Base-by-base conservation (phyloP, 2,797 vertebrate species). In the Pelochelys cantorii region DNA sequence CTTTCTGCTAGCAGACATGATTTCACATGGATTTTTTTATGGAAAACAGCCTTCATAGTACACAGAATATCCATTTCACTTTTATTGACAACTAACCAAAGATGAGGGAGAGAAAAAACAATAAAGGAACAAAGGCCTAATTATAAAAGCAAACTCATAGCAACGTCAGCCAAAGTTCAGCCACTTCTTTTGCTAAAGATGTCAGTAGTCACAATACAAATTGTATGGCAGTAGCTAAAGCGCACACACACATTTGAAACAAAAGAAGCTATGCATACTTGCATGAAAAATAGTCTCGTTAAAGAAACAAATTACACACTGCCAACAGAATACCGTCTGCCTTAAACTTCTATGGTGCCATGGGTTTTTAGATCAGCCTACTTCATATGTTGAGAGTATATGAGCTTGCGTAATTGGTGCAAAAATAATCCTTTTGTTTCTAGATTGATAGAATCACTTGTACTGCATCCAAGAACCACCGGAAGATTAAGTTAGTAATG, bases 401-500 rank as follows among this genome's bases (percentile, higher is more conserved):
- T 42, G 77, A 91, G 89, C 74, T 89, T 90, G 94, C 95, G 60
- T 97, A 95, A 96, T 88, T 92, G 94, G 78, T 79, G 92, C 88
- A 1, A 22, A 95, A 97, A 94, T 90, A 96, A 95, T 85, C 93
- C 92, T 86, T 97, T 96, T 95, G 91, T 95, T 95, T 92, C 90
- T 79, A 82, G 84, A 90, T 87, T 93, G 95, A 96, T 93, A 91
- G 87, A 92, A 96, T 89, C 93, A 48, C 95, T 96, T 92, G 90
- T 91, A 88, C 71, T 55, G 79, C 94, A 89, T 94, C 94, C 94
- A 95, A 89, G 34, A 85, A 95, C 83, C 78, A 83, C 90, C 88
- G 92, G 93, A 96, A 95, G 93, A 96, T 96, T 89, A 97, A 95
- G 94, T 60, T 94, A 89, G 90, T 93, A 96, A 96, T 97, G 94